phyloP scores from a whole-genome alignment of 2,113 vertebrate genomes.

The Procavia capensis region DNA sequence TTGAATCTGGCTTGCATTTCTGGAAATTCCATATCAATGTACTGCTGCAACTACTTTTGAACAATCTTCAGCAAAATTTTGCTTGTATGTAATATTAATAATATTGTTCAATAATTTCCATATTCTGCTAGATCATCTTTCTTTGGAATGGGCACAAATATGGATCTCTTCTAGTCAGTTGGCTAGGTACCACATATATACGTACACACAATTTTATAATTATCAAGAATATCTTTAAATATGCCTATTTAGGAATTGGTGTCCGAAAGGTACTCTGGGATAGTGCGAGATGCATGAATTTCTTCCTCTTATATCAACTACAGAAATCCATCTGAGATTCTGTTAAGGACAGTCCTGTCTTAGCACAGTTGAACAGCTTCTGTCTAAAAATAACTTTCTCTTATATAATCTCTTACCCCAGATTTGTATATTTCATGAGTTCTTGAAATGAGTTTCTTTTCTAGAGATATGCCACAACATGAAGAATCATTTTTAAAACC shows the following conservation, averaged over 20 bases:
- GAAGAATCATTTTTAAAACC: conserved; percentile 45
- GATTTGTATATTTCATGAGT: conserved; percentile 4
- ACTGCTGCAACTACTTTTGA: too few relatives aligned
- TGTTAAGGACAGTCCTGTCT: conserved; percentile 8
- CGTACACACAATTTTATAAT: neutral
- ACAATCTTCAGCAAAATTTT: too few relatives aligned
- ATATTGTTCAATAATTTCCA: too few relatives aligned
- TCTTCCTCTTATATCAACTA: neutral
- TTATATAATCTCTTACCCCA: conserved; percentile 62
- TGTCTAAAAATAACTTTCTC: conserved; percentile 63
- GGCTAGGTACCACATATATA: too few relatives aligned
- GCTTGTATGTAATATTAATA: too few relatives aligned
- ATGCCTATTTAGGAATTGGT: neutral
- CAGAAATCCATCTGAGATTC: neutral
- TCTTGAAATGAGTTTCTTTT: conserved; percentile 44
- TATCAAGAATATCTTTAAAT: conserved; percentile 47
- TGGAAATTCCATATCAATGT: too few relatives aligned
- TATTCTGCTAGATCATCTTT: too few relatives aligned
- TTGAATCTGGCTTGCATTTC: too few relatives aligned
- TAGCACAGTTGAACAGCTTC: conserved; percentile 52
- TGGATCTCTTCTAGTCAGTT: too few relatives aligned
- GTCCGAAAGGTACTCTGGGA: neutral
- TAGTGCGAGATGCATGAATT: rapidly evolving
- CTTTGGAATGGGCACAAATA: too few relatives aligned
- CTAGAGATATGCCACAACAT: conserved; percentile 9